phyloP scores from a whole-genome alignment of 2,797 vertebrate genomes.

The Sebastes oblongus region DNA sequence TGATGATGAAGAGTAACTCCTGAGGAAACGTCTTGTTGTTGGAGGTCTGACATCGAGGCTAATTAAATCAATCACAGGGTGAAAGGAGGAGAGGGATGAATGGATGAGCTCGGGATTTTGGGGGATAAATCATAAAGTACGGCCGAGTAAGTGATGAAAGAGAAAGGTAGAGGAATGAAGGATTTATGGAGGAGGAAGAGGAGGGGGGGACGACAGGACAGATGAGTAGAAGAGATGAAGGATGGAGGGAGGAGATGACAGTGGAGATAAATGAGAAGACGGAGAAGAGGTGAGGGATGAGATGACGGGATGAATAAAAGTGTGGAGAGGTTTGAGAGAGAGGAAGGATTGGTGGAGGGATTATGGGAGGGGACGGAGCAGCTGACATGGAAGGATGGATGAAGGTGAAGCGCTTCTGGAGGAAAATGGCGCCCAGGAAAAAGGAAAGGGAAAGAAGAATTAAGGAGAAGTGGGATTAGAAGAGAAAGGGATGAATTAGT shows the following conservation, averaged over 20 bases:
- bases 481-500: constrained; percentile 37
- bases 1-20: neutral
- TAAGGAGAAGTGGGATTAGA: constrained; percentile 22
- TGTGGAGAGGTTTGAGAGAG: neutral
- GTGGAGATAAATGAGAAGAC: constrained; percentile 23
- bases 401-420: neutral
- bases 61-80: constrained; percentile 6
- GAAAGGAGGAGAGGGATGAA: neutral
- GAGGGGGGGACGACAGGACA: neutral
- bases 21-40: no score
- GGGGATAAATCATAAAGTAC: neutral
- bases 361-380: neutral
- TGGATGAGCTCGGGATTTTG: neutral
- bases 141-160: neutral
- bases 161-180: neutral
- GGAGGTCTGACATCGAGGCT: neutral
- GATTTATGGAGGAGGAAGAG: neutral
- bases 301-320: neutral
- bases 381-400: neutral
- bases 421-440: neutral
- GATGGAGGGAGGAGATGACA: constrained; percentile 3
- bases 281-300: neutral
- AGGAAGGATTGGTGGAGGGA: neutral
- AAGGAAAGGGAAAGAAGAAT: neutral
- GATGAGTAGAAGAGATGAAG: neutral